Conservation (phyloP, 2,888 invertebrate genomes). For the Choreutis nemorana region DNA sequence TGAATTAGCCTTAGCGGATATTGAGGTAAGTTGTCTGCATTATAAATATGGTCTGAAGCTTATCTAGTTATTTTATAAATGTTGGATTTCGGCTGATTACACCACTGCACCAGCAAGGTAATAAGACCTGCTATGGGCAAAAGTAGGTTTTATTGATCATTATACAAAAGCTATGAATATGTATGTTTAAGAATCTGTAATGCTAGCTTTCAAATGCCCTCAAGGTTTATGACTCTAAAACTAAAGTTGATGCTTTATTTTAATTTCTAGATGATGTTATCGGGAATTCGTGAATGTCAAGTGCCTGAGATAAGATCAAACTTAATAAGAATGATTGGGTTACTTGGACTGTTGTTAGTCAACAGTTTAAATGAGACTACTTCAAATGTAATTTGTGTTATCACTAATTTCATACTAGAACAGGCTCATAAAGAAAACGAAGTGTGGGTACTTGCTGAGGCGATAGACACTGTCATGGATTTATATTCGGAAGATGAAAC, state of each 20-base stretch:
- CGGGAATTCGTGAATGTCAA: slow-evolving; percentile 58
- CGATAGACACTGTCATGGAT: slow-evolving; percentile 78
- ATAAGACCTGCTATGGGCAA: too few species aligned
- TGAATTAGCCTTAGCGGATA: slow-evolving; percentile 63
- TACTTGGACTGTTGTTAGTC: slow-evolving; percentile 56
- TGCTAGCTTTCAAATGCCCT: too few species aligned
- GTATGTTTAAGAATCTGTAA: too few species aligned
- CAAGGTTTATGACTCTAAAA: too few species aligned
- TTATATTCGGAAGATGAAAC: slow-evolving; percentile 81
- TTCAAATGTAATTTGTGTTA: slow-evolving; percentile 38
- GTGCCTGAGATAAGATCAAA: slow-evolving; percentile 66
- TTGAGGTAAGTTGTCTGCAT: slow-evolving; percentile 65
- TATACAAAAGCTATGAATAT: too few species aligned
- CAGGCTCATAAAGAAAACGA: slow-evolving; percentile 68
- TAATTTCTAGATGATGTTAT: slow-evolving; percentile 53
- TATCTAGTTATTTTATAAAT: too few species aligned
- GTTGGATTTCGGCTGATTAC: too few species aligned
- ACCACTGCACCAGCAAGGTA: too few species aligned
- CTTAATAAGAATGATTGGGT: slow-evolving; percentile 66
- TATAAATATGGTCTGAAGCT: too few species aligned
- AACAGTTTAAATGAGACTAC: slow-evolving; percentile 41
- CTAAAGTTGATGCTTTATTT: too few species aligned
- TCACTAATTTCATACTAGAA: slow-evolving; percentile 70
- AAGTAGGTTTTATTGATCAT: too few species aligned
- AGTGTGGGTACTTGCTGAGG: slow-evolving; percentile 78